Evolutionary conservation across 2,797 vertebrate species (phyloP).

Genomic region (Balearica regulorum): DNA sequence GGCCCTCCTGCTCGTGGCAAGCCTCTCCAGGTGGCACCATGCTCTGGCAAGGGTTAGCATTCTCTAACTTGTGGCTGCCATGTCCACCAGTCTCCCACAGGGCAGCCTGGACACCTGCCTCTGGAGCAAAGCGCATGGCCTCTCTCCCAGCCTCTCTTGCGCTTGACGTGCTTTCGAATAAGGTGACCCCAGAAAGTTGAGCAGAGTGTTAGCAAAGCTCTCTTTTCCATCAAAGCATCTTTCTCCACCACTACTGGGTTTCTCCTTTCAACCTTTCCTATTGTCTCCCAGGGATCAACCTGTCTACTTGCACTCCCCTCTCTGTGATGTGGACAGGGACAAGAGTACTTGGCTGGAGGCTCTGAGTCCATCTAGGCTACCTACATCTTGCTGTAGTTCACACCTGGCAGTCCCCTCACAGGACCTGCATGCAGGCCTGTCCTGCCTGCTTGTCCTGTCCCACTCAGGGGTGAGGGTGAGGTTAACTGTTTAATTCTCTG

Average conservation of each 20-base stretch:
- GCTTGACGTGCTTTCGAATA: background rate
- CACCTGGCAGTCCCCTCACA: accelerated
- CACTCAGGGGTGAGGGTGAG: no score
- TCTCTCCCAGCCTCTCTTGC: background rate
- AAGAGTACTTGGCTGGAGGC: no score
- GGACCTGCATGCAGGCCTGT: background rate
- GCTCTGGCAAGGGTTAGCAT: background rate
- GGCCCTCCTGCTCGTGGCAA: background rate
- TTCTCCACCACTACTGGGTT: background rate
- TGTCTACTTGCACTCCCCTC: background rate
- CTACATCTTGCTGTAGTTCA: background rate
- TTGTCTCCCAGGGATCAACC: background rate
- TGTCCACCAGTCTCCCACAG: no score
- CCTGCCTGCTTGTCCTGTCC: no score
- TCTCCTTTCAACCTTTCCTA: background rate
- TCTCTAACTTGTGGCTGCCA: no score
- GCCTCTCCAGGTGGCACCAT: background rate
- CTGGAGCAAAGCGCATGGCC: accelerated
- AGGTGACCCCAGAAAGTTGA: background rate
- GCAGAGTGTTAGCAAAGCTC: background rate
- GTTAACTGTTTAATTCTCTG: no score
- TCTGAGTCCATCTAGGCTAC: no score
- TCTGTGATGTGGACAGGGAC: accelerated
- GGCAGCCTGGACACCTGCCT: background rate
- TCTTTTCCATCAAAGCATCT: background rate